Evolutionary conservation across 1,140 invertebrate species (phyloP), one percentile per base, ranked within the genome.

Genomic region (Zaprionus inermis): DNA sequence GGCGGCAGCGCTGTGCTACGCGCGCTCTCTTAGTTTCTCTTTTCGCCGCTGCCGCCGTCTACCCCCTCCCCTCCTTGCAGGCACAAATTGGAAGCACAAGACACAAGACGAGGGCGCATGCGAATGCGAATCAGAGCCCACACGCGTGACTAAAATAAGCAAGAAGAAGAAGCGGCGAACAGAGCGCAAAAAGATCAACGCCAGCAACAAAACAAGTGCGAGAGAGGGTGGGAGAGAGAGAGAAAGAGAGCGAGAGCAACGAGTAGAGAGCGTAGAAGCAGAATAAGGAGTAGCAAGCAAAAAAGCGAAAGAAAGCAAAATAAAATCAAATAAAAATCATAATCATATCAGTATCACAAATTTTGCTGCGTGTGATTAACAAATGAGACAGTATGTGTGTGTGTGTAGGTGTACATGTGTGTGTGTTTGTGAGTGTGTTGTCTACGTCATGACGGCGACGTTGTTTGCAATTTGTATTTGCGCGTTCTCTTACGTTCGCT

Each of bases 121-220:
- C 36, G 22, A 58, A 64, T 51, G 58, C 58, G 66, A 88, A 82
- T 79, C 78, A 83, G 77, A 86, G 72, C 72, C 73, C 67, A 83
- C 77, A 86, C 79, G 83, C 83, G 85, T 86, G 83, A 86, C 82
- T 67, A 79, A 68, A 72, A 85, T 55, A 52, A 56, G 44, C 5
- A 65, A 58, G n/a, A 65, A 70, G 36, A 61, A 65, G 70, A 16
- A 32, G 7, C 30, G 30, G 66, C 49, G 34, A 41, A 28, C 24
- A 28, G 24, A 61, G 34, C 28, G 36, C 67, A 32, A 46, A 75
- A 61, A 64, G 34, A 64, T 58, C 32, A 32, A 72, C 52, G 32
- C 38, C 24, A 28, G 24, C 24, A 28, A 4, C 24, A 28, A 28
- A 28, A 28, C 24, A 28, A 28, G 24, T 28, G 24, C 3, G 24